A percentile compares a stretch with the other conserved stretches of the same genome.
Conservation (phyloP, 2,797 vertebrate species). For the Trematomus bernacchii region DNA sequence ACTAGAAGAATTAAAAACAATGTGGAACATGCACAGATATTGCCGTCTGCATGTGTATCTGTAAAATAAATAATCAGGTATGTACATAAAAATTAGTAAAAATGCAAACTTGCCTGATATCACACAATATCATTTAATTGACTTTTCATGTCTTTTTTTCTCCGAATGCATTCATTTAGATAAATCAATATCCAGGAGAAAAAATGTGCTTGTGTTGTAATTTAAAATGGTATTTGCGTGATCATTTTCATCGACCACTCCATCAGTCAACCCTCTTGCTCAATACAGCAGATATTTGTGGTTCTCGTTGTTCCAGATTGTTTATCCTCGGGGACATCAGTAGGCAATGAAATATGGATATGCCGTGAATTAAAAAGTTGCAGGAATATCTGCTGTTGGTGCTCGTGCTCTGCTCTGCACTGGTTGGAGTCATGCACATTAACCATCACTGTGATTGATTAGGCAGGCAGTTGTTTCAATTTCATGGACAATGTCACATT, state of each 20-base stretch:
- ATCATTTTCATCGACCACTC: conserved; percentile 72
- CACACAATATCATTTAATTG: conserved; percentile 26
- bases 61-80: neutral
- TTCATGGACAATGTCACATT: conserved; percentile 79
- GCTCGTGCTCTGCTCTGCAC: conserved; percentile 43
- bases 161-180: conserved; percentile 53
- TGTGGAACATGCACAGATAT: neutral
- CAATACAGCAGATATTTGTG: conserved; percentile 63
- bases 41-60: neutral
- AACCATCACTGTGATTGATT: conserved; percentile 74
- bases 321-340: conserved; percentile 60
- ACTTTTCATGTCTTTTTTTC: conserved; percentile 27
- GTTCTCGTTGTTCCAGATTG: conserved; percentile 54
- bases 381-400: conserved; percentile 67
- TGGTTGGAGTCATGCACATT: conserved; percentile 58
- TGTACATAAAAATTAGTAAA: neutral
- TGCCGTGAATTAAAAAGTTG: conserved; percentile 65
- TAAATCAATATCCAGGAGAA: conserved; percentile 55
- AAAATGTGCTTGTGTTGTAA: conserved; percentile 59
- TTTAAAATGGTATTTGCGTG: conserved; percentile 70
- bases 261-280: conserved; percentile 68
- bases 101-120: conserved; percentile 7
- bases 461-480: conserved; percentile 72
- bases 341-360: conserved; percentile 71
- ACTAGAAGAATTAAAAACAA: neutral